Percentiles rank a stretch among this genome's conserved stretches.
Conservation (phyloP, 2,113 vertebrate species). For the Chaetorhynchus papuensis region DNA sequence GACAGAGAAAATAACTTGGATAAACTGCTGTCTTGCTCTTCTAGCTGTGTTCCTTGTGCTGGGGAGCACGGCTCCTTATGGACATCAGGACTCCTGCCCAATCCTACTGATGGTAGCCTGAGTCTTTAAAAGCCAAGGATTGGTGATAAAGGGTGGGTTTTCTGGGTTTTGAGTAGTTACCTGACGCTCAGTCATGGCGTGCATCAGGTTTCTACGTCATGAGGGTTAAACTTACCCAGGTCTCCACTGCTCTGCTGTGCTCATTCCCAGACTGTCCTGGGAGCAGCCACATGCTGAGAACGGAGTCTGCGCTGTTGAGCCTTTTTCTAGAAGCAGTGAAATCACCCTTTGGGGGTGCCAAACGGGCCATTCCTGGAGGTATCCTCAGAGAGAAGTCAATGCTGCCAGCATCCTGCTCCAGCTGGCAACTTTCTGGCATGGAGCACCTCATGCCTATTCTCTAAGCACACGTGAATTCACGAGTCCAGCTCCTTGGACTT, state of each 20-base stretch:
- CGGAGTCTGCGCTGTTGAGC: background rate
- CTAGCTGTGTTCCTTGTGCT: background rate
- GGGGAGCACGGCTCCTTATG: rapidly evolving
- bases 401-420: background rate
- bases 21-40: background rate
- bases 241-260: background rate
- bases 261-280: background rate
- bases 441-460: background rate
- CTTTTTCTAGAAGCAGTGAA: background rate
- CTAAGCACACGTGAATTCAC: background rate
- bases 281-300: background rate
- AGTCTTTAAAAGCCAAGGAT: background rate
- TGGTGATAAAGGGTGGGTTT: background rate
- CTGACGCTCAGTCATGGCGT: background rate
- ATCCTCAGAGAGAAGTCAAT: background rate
- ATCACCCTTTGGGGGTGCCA: background rate
- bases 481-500: background rate
- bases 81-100: background rate
- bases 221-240: background rate
- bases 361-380: background rate
- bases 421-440: background rate
- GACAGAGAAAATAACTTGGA: background rate
- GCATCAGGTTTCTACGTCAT: background rate
- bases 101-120: background rate
- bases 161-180: background rate